A percentile compares a stretch with the other conserved stretches of the same genome.
These are phyloP conservation scores for Tamandua tetradactyla DNA, from an alignment of 2,797 vertebrate species.

Conservation along the genomic window DNA sequence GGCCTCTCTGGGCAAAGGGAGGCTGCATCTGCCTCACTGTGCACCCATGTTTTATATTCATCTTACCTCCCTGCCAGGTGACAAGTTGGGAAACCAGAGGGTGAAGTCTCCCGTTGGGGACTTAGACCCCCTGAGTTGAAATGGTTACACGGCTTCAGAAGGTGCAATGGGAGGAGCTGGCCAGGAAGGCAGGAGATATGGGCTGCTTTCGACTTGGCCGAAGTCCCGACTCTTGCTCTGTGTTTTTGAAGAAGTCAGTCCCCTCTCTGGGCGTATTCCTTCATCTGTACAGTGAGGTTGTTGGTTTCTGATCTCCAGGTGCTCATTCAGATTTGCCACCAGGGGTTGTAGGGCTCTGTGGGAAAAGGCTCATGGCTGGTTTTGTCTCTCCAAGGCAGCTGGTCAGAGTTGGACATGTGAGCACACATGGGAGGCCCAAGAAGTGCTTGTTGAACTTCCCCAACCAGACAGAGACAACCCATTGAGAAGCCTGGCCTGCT, in stretches of 20 bases:
- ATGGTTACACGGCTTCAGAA: neutral
- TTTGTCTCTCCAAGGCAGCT: neutral
- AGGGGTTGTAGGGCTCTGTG: neutral
- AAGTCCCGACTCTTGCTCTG: neutral
- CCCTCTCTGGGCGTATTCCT: neutral
- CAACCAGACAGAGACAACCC: neutral
- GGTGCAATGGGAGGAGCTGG: neutral
- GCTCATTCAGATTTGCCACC: neutral
- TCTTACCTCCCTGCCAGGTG: neutral
- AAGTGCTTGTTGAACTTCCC: neutral
- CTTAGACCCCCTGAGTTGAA: neutral
- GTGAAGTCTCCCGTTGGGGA: neutral
- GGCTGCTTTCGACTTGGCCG: too few relatives aligned
- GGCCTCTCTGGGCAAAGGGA: neutral
- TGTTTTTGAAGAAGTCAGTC: neutral
- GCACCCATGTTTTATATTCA: neutral
- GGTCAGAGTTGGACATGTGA: neutral
- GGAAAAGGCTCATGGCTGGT: neutral
- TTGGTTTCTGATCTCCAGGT: neutral
- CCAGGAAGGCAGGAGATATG: neutral
- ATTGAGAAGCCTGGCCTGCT: too few relatives aligned
- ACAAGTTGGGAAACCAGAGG: neutral
- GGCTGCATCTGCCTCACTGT: neutral
- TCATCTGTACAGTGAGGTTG: neutral
- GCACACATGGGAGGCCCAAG: neutral